phyloP scores from a whole-genome alignment of 2,113 vertebrate species.

The Pomatostomus ruficeps region DNA sequence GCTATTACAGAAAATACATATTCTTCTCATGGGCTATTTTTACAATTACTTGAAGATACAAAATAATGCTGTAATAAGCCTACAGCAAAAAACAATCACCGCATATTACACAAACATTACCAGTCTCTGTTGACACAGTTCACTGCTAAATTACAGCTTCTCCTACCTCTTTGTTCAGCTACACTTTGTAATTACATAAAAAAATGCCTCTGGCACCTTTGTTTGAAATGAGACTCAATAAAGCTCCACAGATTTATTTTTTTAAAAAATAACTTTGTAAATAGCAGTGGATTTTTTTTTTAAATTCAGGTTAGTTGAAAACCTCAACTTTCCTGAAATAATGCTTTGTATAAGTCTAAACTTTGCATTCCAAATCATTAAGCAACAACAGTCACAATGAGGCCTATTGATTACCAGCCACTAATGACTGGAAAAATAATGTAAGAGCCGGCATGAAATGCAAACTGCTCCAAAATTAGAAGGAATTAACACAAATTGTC shows the following conservation, averaged over 20 bases:
- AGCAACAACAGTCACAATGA: neutral
- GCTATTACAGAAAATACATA: neutral
- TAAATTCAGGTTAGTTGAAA: neutral
- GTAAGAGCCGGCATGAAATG: rapidly evolving
- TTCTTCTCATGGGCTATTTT: neutral
- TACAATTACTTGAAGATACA: neutral
- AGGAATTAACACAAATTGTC: neutral
- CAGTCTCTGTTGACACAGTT: neutral
- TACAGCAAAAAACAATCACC: neutral
- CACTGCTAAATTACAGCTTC: neutral
- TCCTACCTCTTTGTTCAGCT: neutral
- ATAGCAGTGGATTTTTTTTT: neutral
- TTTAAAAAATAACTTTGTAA: neutral
- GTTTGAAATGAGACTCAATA: neutral
- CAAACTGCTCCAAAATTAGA: neutral
- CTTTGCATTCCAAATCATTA: neutral
- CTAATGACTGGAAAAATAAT: conserved; percentile 9
- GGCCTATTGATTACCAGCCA: neutral
- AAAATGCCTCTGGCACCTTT: neutral
- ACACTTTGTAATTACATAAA: neutral
- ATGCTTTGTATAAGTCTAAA: neutral
- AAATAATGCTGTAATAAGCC: neutral
- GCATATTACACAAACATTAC: neutral
- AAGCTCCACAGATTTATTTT: neutral
- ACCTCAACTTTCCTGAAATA: neutral